Base-by-base conservation (phyloP, 1,140 invertebrate genomes). In the Chrysomallon squamiferum region DNA sequence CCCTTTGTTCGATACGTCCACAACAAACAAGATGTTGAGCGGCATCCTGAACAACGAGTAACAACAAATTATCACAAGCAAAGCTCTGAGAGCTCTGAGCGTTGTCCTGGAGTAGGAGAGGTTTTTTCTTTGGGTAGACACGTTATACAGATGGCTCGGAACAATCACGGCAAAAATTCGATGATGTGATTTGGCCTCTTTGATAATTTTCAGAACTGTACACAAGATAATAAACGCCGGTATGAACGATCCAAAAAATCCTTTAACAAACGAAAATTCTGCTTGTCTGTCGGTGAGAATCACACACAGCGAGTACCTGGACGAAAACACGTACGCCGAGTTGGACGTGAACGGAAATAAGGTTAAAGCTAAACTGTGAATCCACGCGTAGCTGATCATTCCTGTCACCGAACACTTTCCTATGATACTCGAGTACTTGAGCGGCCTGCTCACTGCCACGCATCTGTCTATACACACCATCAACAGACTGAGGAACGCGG, bases 391-490 rank as follows among this genome's bases (percentile, higher is more conserved):
- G 3, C 38, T 35, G 25, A 69, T 35, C 50, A 67, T 22, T 5
- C 41, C 45, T 7, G 43, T 33, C 0, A 61, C 49, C 29, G 62
- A 60, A 15, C n/a, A 54, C 20, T 47, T 25, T 0, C 62, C 65
- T 6, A 73, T 58, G 27, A 73, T 57, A 33, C 59, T 58, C 0
- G 47, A 41, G 67, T 73, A 73, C 20, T 57, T 64, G n/a, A 73
- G 62, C n/a, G 72, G 72, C 29, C 27, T 60, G 54, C 62, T 65
- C 18, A 73, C 61, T 13, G 72, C 72, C 22, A 71, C 49, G 57
- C 58, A 70, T 32, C 72, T 54, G 68, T 73, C 72, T 0, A 67
- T 30, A 22, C 61, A 67, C 11, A 73, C 68, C 7, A 65, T 61
- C 45, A 66, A 38, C 54, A 73, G 43, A 50, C 72, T 70, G 57